These are phyloP conservation scores for Psylliodes chrysocephalus DNA, from an alignment of 2,888 invertebrate genomes.

Conservation along the genomic window DNA sequence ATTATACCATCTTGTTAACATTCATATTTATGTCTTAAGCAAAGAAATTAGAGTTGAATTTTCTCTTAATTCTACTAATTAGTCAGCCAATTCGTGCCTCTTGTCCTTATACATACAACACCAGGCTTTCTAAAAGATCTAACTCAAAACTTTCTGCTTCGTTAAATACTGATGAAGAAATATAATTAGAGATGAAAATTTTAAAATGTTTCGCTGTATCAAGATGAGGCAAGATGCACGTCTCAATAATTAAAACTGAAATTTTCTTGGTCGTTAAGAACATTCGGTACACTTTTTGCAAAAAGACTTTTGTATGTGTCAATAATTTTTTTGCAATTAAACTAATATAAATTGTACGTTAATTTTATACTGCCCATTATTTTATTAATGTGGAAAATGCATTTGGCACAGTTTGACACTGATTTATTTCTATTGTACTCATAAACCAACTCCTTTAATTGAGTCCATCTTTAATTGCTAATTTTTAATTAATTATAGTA, in stretches of 20 bases:
- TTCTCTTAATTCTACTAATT: slow-evolving; percentile 7
- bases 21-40: background rate
- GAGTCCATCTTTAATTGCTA: too few relatives aligned
- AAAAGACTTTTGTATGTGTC: too few relatives aligned
- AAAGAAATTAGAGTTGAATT: slow-evolving; percentile 11
- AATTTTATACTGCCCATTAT: too few relatives aligned
- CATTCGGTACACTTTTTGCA: background rate
- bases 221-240: background rate
- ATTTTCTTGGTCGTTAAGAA: background rate
- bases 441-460: too few relatives aligned
- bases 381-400: too few relatives aligned
- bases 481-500: too few relatives aligned
- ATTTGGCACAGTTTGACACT: too few relatives aligned
- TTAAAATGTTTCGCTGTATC: slow-evolving; percentile 1
- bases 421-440: too few relatives aligned
- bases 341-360: too few relatives aligned
- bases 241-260: background rate
- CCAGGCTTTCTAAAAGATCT: slow-evolving; percentile 1
- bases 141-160: slow-evolving; percentile 7
- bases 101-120: slow-evolving; percentile 7
- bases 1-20: background rate
- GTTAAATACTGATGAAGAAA: slow-evolving; percentile 1
- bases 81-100: slow-evolving; percentile 7
- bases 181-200: slow-evolving; percentile 1
- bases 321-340: too few relatives aligned